These are phyloP conservation scores for Drosophila leonis DNA, from an alignment of 2,888 invertebrate species.

Conservation along the genomic window DNA sequence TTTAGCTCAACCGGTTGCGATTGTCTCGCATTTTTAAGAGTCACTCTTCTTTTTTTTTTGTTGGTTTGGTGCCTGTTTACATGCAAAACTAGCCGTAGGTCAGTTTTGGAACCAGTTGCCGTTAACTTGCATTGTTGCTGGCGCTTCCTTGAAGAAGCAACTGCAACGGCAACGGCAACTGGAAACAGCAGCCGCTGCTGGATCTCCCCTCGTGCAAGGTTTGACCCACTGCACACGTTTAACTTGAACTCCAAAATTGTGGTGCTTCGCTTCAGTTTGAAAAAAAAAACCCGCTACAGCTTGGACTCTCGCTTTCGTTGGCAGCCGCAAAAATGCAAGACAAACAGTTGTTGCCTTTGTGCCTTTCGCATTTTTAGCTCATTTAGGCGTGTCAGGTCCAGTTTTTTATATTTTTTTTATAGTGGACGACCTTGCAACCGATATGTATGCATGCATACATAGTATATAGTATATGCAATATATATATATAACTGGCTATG, in stretches of 20 bases:
- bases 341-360: slow-evolving; percentile 44
- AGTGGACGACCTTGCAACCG: slow-evolving; percentile 85
- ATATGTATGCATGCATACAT: slow-evolving; percentile 66
- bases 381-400: slow-evolving; percentile 81
- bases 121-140: slow-evolving; percentile 67
- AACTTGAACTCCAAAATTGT: slow-evolving; percentile 76
- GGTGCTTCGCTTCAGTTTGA: slow-evolving; percentile 29
- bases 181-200: not conserved
- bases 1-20: slow-evolving; percentile 66
- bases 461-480: slow-evolving; percentile 2
- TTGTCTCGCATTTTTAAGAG: slow-evolving; percentile 18
- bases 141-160: slow-evolving; percentile 72
- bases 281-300: slow-evolving; percentile 39
- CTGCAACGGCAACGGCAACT: slow-evolving; percentile 15
- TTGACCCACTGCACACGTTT: slow-evolving; percentile 79
- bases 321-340: slow-evolving; percentile 56
- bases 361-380: slow-evolving; percentile 76
- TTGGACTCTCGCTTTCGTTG: slow-evolving; percentile 65
- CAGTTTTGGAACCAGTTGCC: slow-evolving; percentile 71
- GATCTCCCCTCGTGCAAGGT: slow-evolving; percentile 54
- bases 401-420: slow-evolving; percentile 55
- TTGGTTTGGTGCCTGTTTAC: slow-evolving; percentile 18
- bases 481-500: slow-evolving; percentile 25
- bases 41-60: slow-evolving; percentile 12
- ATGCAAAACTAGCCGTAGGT: slow-evolving; percentile 68